A percentile compares a stretch with the other conserved stretches of the same genome.
phyloP scores from a whole-genome alignment of 1,140 invertebrate genomes.

The Prorops nasuta region DNA sequence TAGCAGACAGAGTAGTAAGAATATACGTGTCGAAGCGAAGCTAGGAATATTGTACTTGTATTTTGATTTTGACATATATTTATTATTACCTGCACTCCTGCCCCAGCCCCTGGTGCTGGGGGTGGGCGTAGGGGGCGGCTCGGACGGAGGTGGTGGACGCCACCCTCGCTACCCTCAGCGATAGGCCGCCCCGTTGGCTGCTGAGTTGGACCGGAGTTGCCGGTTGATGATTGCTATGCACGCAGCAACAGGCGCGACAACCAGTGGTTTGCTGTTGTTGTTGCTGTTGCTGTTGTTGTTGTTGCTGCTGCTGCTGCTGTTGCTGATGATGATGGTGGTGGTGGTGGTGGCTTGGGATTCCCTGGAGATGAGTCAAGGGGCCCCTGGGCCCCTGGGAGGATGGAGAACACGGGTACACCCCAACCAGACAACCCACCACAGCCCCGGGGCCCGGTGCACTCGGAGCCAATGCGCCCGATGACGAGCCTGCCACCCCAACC shows the following conservation, averaged over 20 bases:
- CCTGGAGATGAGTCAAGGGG: constrained; percentile 45
- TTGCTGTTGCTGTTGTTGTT: no score
- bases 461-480: constrained; percentile 50
- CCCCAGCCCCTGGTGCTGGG: constrained; percentile 53
- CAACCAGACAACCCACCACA: constrained; percentile 60
- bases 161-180: constrained; percentile 58
- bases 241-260: constrained; percentile 50
- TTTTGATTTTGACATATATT: constrained; percentile 13
- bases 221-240: constrained; percentile 38
- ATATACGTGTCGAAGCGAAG: constrained; percentile 19
- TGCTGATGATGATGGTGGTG: no score
- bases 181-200: constrained; percentile 53
- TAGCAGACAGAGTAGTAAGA: constrained; percentile 18
- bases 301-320: no score
- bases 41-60: neutral
- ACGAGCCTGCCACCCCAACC: constrained; percentile 49
- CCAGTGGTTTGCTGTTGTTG: constrained; percentile 26
- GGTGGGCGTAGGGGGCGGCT: constrained; percentile 56
- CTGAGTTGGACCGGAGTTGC: constrained; percentile 46
- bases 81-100: constrained; percentile 55
- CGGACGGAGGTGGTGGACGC: constrained; percentile 58
- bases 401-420: constrained; percentile 57
- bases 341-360: no score
- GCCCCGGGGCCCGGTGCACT: constrained; percentile 52
- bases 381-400: constrained; percentile 57